Percentiles rank a stretch among this genome's conserved stretches.
Evolutionary conservation across 2,888 invertebrate species (phyloP).

Genomic region (Dryomyza anilis): DNA sequence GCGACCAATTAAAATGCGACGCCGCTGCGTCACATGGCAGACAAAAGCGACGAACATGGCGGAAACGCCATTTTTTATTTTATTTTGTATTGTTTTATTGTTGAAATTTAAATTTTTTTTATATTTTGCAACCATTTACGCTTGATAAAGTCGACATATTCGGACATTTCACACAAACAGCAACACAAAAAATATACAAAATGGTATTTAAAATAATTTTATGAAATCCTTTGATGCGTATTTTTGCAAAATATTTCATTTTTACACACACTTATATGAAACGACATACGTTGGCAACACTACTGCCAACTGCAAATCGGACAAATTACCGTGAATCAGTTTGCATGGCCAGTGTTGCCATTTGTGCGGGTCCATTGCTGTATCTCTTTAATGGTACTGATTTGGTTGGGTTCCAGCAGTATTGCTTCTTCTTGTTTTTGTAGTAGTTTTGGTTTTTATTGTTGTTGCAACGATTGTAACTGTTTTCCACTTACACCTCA

Average conservation of each 20-base stretch:
- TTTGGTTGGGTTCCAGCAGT: no score
- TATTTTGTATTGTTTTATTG: neutral
- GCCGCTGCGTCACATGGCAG: neutral
- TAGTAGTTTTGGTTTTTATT: constrained; percentile 6
- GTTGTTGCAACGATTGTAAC: constrained; percentile 3
- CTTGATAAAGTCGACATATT: no score
- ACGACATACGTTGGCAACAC: no score
- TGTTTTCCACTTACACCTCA: constrained; percentile 16
- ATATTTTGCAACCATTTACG: neutral
- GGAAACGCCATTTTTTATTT: neutral
- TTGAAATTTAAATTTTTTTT: neutral
- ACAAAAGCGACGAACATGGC: neutral
- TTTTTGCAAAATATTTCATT: neutral
- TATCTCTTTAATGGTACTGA: neutral
- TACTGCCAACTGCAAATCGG: no score
- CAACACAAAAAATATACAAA: neutral
- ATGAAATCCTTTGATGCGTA: constrained; percentile 7
- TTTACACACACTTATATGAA: no score
- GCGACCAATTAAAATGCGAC: neutral
- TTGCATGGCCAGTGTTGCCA: neutral
- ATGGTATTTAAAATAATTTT: neutral
- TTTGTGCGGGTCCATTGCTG: neutral
- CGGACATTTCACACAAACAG: no score
- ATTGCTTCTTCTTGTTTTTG: no score
- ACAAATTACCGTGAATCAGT: neutral